phyloP scores from a whole-genome alignment of 1,140 invertebrate genomes.

The Plodia interpunctella region DNA sequence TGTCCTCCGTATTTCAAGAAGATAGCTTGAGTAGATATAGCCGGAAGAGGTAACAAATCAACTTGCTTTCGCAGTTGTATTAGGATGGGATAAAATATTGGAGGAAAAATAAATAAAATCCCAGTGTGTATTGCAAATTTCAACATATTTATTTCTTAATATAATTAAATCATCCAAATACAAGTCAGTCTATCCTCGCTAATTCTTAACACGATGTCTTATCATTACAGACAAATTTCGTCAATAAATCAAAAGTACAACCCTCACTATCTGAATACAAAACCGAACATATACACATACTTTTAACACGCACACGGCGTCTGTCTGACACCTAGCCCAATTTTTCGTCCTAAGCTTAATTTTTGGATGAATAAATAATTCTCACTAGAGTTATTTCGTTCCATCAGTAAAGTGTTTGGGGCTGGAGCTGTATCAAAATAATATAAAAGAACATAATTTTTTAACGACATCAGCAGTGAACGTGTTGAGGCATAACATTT shows the following conservation, averaged over 20 bases:
- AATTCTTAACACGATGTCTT: conserved; percentile 16
- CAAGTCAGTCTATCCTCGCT: conserved; percentile 30
- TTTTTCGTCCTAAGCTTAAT: not conserved
- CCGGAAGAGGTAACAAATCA: too few species aligned
- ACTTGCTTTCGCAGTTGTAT: too few species aligned
- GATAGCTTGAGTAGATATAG: too few species aligned
- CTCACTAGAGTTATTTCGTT: too few species aligned
- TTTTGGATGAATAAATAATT: not conserved
- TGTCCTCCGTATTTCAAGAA: too few species aligned
- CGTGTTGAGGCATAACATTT: not conserved
- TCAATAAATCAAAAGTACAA: conserved; percentile 7
- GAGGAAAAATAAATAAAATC: conserved; percentile 17
- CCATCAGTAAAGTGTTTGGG: too few species aligned
- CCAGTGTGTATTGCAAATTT: conserved; percentile 25
- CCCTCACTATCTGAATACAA: not conserved
- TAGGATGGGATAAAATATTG: too few species aligned
- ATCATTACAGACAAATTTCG: conserved; percentile 5
- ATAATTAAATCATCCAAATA: conserved; percentile 29
- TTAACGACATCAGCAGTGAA: not conserved
- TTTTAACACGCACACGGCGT: too few species aligned
- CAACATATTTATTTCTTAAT: conserved; percentile 31
- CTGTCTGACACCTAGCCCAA: too few species aligned
- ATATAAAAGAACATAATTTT: too few species aligned
- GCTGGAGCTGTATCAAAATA: too few species aligned
- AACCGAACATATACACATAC: not conserved